Percentiles rank a stretch among this genome's conserved stretches.
Evolutionary conservation across 23 tunicate species (phyloP).

Genomic region (Styela clava): DNA sequence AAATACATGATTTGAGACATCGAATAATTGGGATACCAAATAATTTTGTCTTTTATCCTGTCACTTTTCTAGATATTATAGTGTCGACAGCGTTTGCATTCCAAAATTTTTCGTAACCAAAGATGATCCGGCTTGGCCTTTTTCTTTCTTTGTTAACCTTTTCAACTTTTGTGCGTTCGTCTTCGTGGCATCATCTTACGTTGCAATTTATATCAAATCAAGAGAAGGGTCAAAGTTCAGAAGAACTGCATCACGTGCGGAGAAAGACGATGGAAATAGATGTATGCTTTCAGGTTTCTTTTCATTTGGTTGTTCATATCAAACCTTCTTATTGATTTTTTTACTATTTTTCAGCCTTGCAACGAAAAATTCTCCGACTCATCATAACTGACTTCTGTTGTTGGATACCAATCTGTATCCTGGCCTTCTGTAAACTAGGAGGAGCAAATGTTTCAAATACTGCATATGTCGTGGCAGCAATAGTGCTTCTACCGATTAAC

Average conservation of each 20-base stretch:
- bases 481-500: constrained; percentile 25
- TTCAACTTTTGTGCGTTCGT: constrained; percentile 66
- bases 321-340: no score
- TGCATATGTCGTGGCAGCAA: constrained; percentile 26
- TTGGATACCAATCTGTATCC: constrained; percentile 32
- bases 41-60: no score
- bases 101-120: constrained; percentile 53
- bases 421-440: constrained; percentile 15
- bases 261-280: background rate
- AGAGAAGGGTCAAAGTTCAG: background rate
- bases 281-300: background rate
- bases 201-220: constrained; percentile 31
- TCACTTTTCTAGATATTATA: constrained; percentile 53
- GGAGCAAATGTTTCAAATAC: constrained; percentile 18
- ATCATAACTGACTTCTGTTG: constrained; percentile 23
- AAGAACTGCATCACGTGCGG: background rate
- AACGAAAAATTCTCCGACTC: constrained; percentile 17
- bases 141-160: constrained; percentile 39
- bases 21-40: no score
- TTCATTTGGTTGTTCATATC: no score
- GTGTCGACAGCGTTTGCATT: constrained; percentile 71
- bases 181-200: constrained; percentile 49
- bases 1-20: no score
- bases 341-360: constrained; percentile 10
- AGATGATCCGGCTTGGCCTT: constrained; percentile 48